phyloP scores from a whole-genome alignment of 2,888 invertebrate species.

The Polyploca ridens region DNA sequence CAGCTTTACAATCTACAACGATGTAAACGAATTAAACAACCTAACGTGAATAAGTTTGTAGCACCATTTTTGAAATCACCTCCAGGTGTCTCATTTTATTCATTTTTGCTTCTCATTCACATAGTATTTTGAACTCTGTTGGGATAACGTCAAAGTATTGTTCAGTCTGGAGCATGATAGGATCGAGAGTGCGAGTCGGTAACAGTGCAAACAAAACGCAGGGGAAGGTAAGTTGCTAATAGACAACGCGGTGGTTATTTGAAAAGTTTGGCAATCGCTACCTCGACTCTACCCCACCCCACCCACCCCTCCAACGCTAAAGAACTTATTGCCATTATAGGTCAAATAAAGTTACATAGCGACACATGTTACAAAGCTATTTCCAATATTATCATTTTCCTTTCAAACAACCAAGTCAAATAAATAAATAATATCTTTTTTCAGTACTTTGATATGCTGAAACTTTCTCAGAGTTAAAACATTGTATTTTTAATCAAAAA shows the following conservation, averaged over 20 bases:
- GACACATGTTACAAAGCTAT: too few species aligned
- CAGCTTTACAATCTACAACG: too few species aligned
- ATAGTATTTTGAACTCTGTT: constrained; percentile 34
- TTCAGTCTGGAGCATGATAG: constrained; percentile 14
- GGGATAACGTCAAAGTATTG: background rate
- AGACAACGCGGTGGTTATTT: constrained; percentile 57
- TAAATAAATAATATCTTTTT: too few species aligned
- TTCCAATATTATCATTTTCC: too few species aligned
- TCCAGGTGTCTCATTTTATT: constrained; percentile 16
- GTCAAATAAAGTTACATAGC: background rate
- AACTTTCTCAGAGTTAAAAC: background rate
- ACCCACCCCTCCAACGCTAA: background rate
- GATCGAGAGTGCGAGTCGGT: constrained; percentile 15
- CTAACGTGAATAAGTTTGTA: constrained; percentile 26
- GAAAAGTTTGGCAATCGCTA: constrained; percentile 52
- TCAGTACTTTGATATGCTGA: background rate
- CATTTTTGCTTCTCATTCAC: constrained; percentile 35
- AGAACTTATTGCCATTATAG: background rate
- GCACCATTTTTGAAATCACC: constrained; percentile 51
- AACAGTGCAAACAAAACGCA: constrained; percentile 18
- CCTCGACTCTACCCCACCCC: background rate
- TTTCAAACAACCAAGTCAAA: too few species aligned
- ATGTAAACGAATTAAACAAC: background rate
- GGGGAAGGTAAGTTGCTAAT: background rate
- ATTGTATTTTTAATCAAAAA: constrained; percentile 8